Base-by-base conservation (phyloP, 2,888 invertebrate species). In the Cantharis rustica region DNA sequence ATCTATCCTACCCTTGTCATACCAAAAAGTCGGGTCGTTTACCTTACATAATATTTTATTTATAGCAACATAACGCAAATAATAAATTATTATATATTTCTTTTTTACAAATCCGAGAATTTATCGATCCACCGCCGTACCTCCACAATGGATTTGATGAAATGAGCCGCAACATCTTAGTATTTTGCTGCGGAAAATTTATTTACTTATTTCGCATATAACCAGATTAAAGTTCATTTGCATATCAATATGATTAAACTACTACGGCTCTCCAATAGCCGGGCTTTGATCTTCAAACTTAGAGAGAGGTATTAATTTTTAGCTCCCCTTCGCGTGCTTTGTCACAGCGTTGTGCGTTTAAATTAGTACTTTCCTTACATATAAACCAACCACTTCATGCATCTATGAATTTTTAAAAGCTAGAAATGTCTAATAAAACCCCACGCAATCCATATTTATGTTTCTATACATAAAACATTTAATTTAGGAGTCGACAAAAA, bases 251-350 rank as follows among this genome's bases (percentile, higher is more conserved):
- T 47, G n/a, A n/a, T 47, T 47, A 47, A 47, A 47, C 47, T 47
- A 47, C 47, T 47, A 47, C 7, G n/a, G 47, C n/a, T 47, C 47
- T 47, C 47, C 47, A 47, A 63, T 66, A 66, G 20, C 13, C 16
- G 10, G 5, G 73, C 68, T 69, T 73, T 68, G 73, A 72, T 73
- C 73, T 61, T 73, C 73, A 69, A 69, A 73, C 62, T 69, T 61
- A 69, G 23, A 61, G 68, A 26, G 73, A 68, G 62, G 68, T 69
- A 69, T 73, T 69, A 73, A 69, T 73, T 73, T 69, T 61, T 26
- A 20, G 61, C 63, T 62, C 62, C 63, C 73, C 73, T 68, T 69
- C 47, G 61, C 62, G 61, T 20, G 69, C 73, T 61, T 20, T 26
- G 73, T 73, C 73, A 73, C 62, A 17, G 68, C 73, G 73, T 31